A percentile compares a stretch with the other conserved stretches of the same genome.
Evolutionary conservation across 2,888 invertebrate genomes (phyloP).

Genomic region (Thyatira batis): DNA sequence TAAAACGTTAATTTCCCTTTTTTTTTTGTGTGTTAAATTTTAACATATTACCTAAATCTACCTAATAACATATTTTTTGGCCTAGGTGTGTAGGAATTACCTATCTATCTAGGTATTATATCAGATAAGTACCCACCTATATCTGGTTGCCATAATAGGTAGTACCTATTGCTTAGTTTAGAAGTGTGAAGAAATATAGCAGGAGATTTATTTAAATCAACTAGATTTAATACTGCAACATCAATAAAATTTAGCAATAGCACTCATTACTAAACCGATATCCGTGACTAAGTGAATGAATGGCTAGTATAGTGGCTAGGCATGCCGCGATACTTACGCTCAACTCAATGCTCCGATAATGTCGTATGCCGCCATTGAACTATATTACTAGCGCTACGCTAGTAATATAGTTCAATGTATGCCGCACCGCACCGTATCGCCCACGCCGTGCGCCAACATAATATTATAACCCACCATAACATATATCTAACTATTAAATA

Average conservation of each 20-base stretch:
- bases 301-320: slow-evolving; percentile 47
- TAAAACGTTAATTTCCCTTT: no score
- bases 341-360: neutral
- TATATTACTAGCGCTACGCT: no score
- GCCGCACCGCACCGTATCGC: slow-evolving; percentile 48
- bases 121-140: slow-evolving; percentile 7
- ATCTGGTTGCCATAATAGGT: no score
- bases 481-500: slow-evolving; percentile 74
- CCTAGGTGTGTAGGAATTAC: slow-evolving; percentile 10
- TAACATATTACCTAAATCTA: no score
- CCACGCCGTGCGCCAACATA: slow-evolving; percentile 45
- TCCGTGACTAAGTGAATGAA: slow-evolving; percentile 61
- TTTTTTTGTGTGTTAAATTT: no score
- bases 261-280: slow-evolving; percentile 45
- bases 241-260: slow-evolving; percentile 44
- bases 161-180: neutral
- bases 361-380: slow-evolving; percentile 16
- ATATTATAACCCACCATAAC: slow-evolving; percentile 68
- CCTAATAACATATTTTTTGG: no score
- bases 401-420: slow-evolving; percentile 10
- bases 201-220: neutral
- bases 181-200: neutral
- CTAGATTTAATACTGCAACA: slow-evolving; percentile 14
- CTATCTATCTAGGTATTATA: slow-evolving; percentile 10
- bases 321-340: slow-evolving; percentile 8